Base-by-base conservation (phyloP, 1,140 invertebrate genomes). In the Drusus annulatus region DNA sequence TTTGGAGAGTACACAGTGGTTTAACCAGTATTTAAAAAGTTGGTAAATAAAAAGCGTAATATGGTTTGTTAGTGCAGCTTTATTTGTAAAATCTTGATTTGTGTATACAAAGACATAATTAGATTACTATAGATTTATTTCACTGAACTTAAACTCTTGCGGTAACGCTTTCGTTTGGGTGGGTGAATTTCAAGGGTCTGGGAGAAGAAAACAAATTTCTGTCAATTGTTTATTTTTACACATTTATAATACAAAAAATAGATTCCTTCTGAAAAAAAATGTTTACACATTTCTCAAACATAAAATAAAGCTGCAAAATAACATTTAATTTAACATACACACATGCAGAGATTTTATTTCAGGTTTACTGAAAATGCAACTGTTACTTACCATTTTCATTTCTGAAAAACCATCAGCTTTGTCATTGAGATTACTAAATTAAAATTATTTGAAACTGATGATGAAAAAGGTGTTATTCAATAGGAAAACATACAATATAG, bases 241-340 rank as follows among this genome's bases (percentile, higher is more conserved):
- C 62, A 65, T 28, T 25, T 16, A 31, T 28, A 7, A 16, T 65
- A 65, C 28, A 31, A 65, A 31, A 65, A 65, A 65, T 65, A 25
- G 60, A 23, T 63, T 21, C 23, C 25, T 15, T 65, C 62, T 28
- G 23, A 21, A 65, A 65, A 58, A 58, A 19, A 58, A 0, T 5
- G 3, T 19, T n/a, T 17, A 58, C 21, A 19, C 21, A 58, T 7
- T 58, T 58, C 5, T 58, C 21, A 58, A 60, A 60, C 13, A 19
- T 8, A 60, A 60, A 60, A 60, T 19, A 19, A 60, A 21, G 19
- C 19, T 60, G 19, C 17, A 60, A 60, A 23, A 21, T 60, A 21
- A 15, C 56, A 45, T 45, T 45, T 45, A 45, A 10, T 45, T 45
- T 10, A 45, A 10, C 36, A 0, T 45, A 45, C 36, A 45, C 36